Base-by-base conservation (phyloP, 2,113 vertebrate species). In the Pica pica region DNA sequence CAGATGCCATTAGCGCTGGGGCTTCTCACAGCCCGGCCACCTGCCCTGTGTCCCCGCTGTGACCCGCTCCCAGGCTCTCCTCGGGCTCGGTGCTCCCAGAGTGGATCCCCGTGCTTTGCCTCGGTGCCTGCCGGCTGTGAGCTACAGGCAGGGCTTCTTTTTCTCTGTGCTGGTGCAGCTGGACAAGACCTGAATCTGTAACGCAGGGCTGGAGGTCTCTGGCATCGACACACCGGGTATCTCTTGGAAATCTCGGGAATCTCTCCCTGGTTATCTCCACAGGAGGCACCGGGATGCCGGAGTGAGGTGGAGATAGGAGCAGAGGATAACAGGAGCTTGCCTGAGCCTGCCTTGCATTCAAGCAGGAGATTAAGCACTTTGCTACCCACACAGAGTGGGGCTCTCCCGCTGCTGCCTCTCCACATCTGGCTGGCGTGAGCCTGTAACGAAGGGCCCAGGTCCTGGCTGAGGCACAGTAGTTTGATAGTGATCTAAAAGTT, bases 131-230 rank as follows among this genome's bases (percentile, higher is more conserved):
- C 81, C 79, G 85, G 65, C 94, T 42, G 67, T 33, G 70, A 87
- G 84, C 84, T 56, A 21, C 60, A 16, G 64, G 52, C 77, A 44
- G 57, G 46, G 42, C 47, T 93, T 63, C n/a, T 44, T 87, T 89
- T 81, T 46, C 53, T 18, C 78, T 37, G 81, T 41, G 89, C 80
- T 78, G 78, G 75, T 77, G 95, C 90, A 81, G 47, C 60, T 47
- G 71, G 75, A 82, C 89, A 87, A 90, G 93, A 71, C 44, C 65
- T 81, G 92, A 80, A 93, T 85, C 57, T 11, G 27, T 84, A 91
- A 81, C 64, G 28, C 78, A 10, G 77, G 70, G 52, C 56, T 55
- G 85, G 67, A 89, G 69, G 71, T 71, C 70, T 46, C 17, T 35
- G 73, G 28, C 37, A 61, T 57, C 3, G 13, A 20, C 16, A 18